These are phyloP conservation scores for Okamejei kenojei DNA, from an alignment of 2,797 vertebrate genomes.

Conservation along the genomic window DNA sequence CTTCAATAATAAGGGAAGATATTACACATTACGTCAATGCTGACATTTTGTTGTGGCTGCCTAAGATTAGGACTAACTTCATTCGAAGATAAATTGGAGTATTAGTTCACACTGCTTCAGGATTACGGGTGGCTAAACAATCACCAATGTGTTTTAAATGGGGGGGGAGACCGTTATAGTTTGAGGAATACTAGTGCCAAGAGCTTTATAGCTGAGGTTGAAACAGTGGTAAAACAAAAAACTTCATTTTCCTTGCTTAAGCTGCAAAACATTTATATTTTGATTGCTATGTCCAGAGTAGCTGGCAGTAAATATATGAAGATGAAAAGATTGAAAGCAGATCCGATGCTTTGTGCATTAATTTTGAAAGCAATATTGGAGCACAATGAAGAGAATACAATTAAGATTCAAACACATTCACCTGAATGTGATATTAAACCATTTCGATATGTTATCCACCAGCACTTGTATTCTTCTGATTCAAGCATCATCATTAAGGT, in stretches of 20 bases:
- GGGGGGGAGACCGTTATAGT: too few species aligned
- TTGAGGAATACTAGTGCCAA: too few species aligned
- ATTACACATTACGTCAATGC: not conserved
- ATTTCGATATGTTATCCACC: not conserved
- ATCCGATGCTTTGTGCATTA: not conserved
- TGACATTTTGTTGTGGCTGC: not conserved
- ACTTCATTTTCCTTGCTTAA: too few species aligned
- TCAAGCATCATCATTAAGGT: too few species aligned
- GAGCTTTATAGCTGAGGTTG: too few species aligned
- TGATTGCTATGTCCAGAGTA: not conserved
- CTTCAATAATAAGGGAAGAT: not conserved
- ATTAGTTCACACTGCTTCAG: not conserved
- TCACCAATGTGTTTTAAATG: too few species aligned
- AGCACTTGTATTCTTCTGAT: too few species aligned
- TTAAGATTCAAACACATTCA: not conserved
- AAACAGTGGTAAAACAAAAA: too few species aligned
- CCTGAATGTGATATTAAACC: not conserved
- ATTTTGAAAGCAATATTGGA: not conserved
- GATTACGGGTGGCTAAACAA: too few species aligned
- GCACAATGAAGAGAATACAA: not conserved
- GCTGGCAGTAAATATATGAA: not conserved
- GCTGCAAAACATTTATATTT: not conserved
- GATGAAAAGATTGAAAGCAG: not conserved
- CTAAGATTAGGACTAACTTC: not conserved
- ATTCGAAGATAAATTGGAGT: not conserved